These are phyloP conservation scores for Orchestia grillus DNA, from an alignment of 1,140 invertebrate genomes.

Conservation along the genomic window DNA sequence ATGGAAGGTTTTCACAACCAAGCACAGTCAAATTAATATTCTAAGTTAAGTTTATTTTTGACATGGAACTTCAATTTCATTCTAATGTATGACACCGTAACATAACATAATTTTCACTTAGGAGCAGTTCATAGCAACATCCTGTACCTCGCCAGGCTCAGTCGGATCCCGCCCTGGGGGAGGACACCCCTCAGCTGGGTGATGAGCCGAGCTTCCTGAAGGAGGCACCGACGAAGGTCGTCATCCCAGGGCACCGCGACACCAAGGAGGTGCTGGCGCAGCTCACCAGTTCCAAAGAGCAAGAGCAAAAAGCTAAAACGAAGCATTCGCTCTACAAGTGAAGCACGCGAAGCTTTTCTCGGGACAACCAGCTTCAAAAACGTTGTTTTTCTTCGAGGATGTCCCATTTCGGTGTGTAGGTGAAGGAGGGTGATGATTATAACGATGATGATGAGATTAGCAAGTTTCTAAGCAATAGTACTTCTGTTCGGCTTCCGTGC, in stretches of 20 bases:
- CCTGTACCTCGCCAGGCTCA: conserved; percentile 48
- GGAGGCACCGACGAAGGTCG: conserved; percentile 61
- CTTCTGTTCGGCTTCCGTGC: not conserved
- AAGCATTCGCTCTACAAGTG: conserved; percentile 66
- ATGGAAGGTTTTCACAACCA: no score
- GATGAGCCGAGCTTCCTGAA: conserved; percentile 66
- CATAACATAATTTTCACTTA: no score
- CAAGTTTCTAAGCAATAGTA: not conserved
- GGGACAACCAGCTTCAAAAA: not conserved
- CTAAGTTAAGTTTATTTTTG: no score
- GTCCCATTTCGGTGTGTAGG: not conserved
- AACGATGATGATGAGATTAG: not conserved
- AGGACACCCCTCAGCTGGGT: conserved; percentile 59
- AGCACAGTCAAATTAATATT: no score
- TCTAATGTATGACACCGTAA: no score
- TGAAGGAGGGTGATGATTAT: not conserved
- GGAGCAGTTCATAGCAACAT: not conserved
- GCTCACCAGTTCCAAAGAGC: conserved; percentile 59
- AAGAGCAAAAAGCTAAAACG: conserved; percentile 61
- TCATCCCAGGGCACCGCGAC: conserved; percentile 65
- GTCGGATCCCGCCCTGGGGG: conserved; percentile 58
- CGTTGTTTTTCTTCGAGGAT: not conserved
- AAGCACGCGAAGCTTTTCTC: not conserved
- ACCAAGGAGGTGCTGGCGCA: conserved; percentile 66
- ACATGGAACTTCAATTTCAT: no score